Percentiles rank a stretch among this genome's conserved stretches.
Conservation (phyloP, 2,797 vertebrate species). For the Sebastes cheni region DNA sequence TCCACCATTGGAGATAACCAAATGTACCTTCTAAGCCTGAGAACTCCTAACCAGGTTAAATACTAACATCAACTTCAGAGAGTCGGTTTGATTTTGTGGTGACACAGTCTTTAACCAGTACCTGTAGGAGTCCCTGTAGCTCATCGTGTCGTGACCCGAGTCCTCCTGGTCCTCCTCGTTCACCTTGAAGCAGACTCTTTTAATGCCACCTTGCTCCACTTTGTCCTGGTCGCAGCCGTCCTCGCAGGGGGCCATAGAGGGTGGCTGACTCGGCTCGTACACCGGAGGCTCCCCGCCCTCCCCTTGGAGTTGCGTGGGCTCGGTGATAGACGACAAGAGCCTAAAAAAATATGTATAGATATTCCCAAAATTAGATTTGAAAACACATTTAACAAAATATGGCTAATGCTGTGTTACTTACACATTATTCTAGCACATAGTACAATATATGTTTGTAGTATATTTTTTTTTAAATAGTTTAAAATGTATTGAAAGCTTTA, state of each 20-base stretch:
- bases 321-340: conserved; percentile 90
- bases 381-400: not conserved
- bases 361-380: not conserved
- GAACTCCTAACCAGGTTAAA: not conserved
- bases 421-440: not conserved
- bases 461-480: not conserved
- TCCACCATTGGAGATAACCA: not conserved
- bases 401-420: not conserved
- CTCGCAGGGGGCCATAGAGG: conserved; percentile 80
- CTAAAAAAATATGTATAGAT: not conserved
- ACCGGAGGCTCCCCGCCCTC: conserved; percentile 81
- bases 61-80: not conserved
- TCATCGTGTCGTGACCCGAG: conserved; percentile 98
- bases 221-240: conserved; percentile 91
- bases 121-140: conserved; percentile 99
- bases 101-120: conserved; percentile 45
- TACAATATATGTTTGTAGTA: not conserved
- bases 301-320: conserved; percentile 86
- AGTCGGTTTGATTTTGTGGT: not conserved
- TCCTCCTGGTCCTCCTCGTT: conserved; percentile 98
- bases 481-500: not conserved
- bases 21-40: not conserved
- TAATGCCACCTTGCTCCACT: conserved; percentile 89
- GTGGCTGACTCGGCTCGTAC: conserved; percentile 81
- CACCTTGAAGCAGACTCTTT: conserved; percentile 98